Base-by-base conservation (phyloP, 2,113 vertebrate genomes). In the Illadopsis cleaveri region DNA sequence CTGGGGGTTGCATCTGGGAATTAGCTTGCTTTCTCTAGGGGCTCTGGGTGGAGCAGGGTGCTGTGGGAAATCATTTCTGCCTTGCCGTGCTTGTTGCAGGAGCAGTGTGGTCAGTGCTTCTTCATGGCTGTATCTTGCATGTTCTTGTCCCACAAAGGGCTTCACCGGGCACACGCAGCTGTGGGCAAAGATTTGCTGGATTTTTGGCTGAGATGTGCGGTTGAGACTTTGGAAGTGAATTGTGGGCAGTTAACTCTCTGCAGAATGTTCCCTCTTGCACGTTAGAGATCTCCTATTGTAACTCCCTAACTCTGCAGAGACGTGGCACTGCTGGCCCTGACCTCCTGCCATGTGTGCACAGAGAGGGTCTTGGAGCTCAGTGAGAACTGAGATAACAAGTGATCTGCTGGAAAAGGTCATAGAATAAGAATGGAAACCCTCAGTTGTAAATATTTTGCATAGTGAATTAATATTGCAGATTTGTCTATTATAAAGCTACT, bases 181-280 rank as follows among this genome's bases (percentile, higher is more conserved):
- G 40, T 14, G 11, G 45, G 40, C 47, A 54, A 50, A 47, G 69
- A 19, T 2, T 5, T 45, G 48, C 5, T 21, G 23, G 6, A 64
- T 64, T 20, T 12, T 60, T 50, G 56, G 40, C 12, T 56, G 51
- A 40, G n/a, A 24, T 35, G 11, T 35, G 51, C 20, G 42, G 20
- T 18, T 1, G 7, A 57, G 56, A 23, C 10, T 86, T 65, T 27
- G 33, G 54, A 56, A 38, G 10, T 66, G 56, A 38, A 33, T 42
- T 0, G 2, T 37, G 35, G 35, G 11, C 23, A n/a, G 35, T 0
- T 37, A 35, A 8, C 10, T 64, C 2, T 1, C 23, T n/a, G 64
- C 20, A 53, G 37, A 73, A 48, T 0, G 5, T 10, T 83, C 15
- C 37, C 11, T 57, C 24, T 12, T 28, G 31, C 15, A 3, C 25